Evolutionary conservation across 2,113 vertebrate species (phyloP), one percentile per base, ranked within the genome.

Genomic region (Ornithorhynchus anatinus): DNA sequence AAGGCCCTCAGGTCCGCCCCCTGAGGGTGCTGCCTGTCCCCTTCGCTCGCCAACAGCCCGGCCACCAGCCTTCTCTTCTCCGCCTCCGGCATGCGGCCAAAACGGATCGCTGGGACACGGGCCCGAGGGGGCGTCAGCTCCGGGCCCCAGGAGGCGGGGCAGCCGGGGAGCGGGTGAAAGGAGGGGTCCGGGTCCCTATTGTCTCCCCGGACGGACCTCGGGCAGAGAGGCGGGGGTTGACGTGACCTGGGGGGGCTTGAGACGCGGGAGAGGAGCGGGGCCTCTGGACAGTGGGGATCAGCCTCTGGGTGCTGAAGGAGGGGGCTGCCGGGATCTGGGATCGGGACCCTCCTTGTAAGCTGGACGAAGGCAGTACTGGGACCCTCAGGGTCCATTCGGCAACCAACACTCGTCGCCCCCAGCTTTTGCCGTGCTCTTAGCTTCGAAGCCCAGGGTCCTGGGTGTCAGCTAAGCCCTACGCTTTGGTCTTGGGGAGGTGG

Each of bases 61-160:
- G 96, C 97, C 74, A 98, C 97, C 80, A 99, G 91, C 84, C 96
- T 98, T 88, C 96, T 95, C 86, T 98, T 99, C 89, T 99, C 98
- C 0, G 96, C 96, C 82, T 99, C 97, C 0, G 98, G 98, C 97
- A 99, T 99, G 67, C 98, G 95, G 53, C 98, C 98, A 0, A 99
- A 99, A 73, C 98, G 94, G 86, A 99, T 99, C 7, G 97, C 96
- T 99, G 80, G 1, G 10, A 23, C 16, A n/a, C 8, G 39, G 19
- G 1, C 20, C 54, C 40, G 40, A 15, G 3, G n/a, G 0, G 1
- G 5, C 3, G 38, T 88, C 58, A 88, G n/a, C n/a, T n/a, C n/a
- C n/a, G 48, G 31, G 32, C 29, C 45, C 19, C 0, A 10, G 14
- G 12, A 19, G n/a, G n/a, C n/a, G n/a, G n/a, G n/a, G n/a, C n/a